Base-by-base conservation (phyloP, 2,888 invertebrate genomes). In the Aricia artaxerxes region DNA sequence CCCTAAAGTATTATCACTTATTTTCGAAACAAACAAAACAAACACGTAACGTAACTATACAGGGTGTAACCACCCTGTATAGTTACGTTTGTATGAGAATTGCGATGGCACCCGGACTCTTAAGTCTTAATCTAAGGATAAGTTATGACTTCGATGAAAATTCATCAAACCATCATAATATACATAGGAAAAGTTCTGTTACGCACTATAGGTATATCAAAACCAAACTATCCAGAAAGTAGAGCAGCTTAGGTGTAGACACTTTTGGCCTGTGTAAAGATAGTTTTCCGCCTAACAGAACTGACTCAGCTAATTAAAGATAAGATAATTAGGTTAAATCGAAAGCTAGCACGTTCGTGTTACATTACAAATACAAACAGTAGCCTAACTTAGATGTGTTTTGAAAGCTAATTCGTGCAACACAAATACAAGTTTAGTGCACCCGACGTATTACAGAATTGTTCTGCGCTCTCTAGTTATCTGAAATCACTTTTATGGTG, bases 281-380 rank as follows among this genome's bases (percentile, higher is more conserved):
- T 61, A 61, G 69, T 69, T 69, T 35, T 44, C 44, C 44, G 3
- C 24, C 40, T 73, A 44, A 73, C 40, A 44, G 9, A 40, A 2
- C 24, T 73, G 73, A 73, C 44, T 73, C 73, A 73, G 73, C 40
- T 73, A 44, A 44, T 73, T 73, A 73, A 73, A 73, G 44, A 73
- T 73, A 24, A 73, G 73, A 24, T 73, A 73, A 73, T 73, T 73
- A 73, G 73, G 73, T 73, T 73, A 73, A 73, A 73, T 73, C 73
- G 44, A 73, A 73, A 73, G 31, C 73, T 73, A 73, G 44, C 73
- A 73, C 40, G 73, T 57, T 57, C 16, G 16, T 16, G 16, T 16
- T 16, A 57, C 57, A 57, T 4, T 57, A 16, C 13, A 57, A 13
- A 57, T 57, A 16, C 16, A 57, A 57, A 16, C 1, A 57, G 13